A percentile compares a stretch with the other conserved stretches of the same genome.
Evolutionary conservation across 2,113 vertebrate genomes (phyloP).

Genomic region (Variabilichromis moorii): DNA sequence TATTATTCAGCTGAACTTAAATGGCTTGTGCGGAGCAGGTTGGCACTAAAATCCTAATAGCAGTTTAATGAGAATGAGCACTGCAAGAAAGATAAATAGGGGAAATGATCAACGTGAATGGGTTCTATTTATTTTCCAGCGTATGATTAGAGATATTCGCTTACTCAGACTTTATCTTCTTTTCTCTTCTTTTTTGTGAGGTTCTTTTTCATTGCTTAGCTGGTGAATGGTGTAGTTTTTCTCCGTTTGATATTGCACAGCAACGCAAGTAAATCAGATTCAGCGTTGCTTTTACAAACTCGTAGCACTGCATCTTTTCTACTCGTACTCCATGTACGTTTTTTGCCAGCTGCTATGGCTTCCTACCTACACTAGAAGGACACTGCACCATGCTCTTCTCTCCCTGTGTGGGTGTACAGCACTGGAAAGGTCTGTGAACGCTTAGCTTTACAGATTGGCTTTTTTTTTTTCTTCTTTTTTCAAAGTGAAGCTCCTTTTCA

Average conservation of each 20-base stretch:
- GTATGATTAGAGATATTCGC: not conserved
- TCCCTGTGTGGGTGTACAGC: slow-evolving; percentile 9
- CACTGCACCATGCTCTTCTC: slow-evolving; percentile 1
- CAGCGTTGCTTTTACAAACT: not conserved
- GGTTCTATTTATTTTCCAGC: not conserved
- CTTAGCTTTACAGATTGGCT: not conserved
- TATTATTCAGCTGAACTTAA: slow-evolving; percentile 59
- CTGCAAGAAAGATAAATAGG: not conserved
- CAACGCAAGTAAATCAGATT: not conserved
- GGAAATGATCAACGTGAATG: not conserved
- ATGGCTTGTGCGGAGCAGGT: slow-evolving; percentile 39
- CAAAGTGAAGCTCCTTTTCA: not conserved
- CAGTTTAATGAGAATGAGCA: slow-evolving; percentile 14
- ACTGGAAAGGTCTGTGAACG: not conserved
- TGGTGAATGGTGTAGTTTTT: not conserved
- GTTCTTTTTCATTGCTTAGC: not conserved
- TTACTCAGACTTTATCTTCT: not conserved
- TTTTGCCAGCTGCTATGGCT: not conserved
- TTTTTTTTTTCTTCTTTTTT: not conserved
- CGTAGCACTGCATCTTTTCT: not conserved
- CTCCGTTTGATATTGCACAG: not conserved
- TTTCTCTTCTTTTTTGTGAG: not conserved
- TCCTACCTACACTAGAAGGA: not conserved
- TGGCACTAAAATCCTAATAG: slow-evolving; percentile 31
- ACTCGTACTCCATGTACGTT: not conserved